Evolutionary conservation across 2,113 vertebrate genomes (phyloP).

Genomic region (Chionis minor): DNA sequence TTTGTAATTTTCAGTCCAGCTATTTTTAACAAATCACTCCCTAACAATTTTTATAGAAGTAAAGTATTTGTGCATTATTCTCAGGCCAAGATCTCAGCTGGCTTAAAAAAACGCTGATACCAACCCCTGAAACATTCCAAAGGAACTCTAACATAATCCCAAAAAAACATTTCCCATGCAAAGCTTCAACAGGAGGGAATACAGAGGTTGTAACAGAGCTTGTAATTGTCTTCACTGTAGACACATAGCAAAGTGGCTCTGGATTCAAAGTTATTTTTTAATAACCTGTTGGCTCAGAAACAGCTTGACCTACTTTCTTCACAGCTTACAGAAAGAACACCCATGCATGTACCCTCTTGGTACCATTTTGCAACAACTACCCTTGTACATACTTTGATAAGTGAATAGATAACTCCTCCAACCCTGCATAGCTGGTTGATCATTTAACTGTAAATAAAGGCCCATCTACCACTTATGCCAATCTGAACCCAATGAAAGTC

Average conservation of each 20-base stretch:
- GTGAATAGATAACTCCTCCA: conserved; percentile 24
- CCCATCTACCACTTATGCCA: background rate
- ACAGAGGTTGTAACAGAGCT: background rate
- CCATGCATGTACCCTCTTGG: background rate
- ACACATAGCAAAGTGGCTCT: background rate
- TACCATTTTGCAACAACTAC: conserved; percentile 31
- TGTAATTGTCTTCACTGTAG: background rate
- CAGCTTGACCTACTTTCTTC: conserved; percentile 8
- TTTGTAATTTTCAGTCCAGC: background rate
- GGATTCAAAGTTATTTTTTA: background rate
- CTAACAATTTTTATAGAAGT: background rate
- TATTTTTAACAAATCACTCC: background rate
- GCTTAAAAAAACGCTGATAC: background rate
- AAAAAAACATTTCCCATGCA: background rate
- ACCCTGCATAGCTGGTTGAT: conserved; percentile 22
- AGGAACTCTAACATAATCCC: background rate
- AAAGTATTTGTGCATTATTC: background rate
- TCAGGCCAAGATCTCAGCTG: background rate
- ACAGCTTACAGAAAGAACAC: background rate
- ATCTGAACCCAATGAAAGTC: background rate
- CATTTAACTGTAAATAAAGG: conserved; percentile 25
- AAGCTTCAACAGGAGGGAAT: background rate
- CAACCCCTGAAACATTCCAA: background rate
- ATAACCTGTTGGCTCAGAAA: conserved; percentile 24
- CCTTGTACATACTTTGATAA: conserved; percentile 38